Evolutionary conservation across 2,797 vertebrate species (phyloP).

Genomic region (Brotula barbata): DNA sequence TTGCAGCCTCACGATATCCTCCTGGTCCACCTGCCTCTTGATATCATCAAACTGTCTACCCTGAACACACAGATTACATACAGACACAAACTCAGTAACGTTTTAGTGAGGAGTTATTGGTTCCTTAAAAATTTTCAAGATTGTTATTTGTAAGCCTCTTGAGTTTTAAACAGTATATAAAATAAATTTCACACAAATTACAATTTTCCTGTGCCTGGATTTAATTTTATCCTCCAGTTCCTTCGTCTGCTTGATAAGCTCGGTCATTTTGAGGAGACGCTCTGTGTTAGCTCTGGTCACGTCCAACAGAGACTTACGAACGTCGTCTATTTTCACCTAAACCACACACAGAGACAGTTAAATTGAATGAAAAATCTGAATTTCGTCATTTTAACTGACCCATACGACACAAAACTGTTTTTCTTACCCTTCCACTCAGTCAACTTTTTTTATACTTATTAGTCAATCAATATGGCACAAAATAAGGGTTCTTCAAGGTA

Average conservation of each 20-base stretch:
- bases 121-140: too few relatives aligned
- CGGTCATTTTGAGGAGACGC: conserved; percentile 74
- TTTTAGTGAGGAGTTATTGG: too few relatives aligned
- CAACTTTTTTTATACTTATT: too few relatives aligned
- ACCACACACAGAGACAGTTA: conserved; percentile 15
- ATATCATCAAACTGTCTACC: conserved; percentile 75
- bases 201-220: conserved; percentile 76
- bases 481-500: too few relatives aligned
- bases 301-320: conserved; percentile 72
- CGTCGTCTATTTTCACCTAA: conserved; percentile 78
- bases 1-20: conserved; percentile 71
- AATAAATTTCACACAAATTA: conserved; percentile 43
- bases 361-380: too few relatives aligned
- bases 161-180: too few relatives aligned
- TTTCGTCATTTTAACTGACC: too few relatives aligned
- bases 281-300: conserved; percentile 81
- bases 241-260: conserved; percentile 77
- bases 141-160: too few relatives aligned
- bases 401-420: too few relatives aligned
- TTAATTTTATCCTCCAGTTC: conserved; percentile 80
- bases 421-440: too few relatives aligned
- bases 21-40: conserved; percentile 54
- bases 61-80: conserved; percentile 68
- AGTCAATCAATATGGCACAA: too few relatives aligned
- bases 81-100: conserved; percentile 9